Percentiles rank a stretch among this genome's conserved stretches.
phyloP scores from a whole-genome alignment of 2,113 vertebrate genomes.

The Glaucidium brasilianum region DNA sequence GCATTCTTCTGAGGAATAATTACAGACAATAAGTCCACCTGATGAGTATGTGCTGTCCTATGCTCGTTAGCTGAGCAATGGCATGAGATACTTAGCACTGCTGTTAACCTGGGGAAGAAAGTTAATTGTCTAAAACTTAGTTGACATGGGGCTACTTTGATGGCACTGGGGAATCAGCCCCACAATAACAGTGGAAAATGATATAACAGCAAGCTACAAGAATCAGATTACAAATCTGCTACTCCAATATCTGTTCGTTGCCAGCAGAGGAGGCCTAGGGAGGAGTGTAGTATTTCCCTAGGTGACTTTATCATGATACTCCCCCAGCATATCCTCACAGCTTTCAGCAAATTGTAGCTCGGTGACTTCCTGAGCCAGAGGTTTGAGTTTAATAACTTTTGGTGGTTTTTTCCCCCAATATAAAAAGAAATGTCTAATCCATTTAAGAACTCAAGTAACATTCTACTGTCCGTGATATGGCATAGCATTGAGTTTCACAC shows the following conservation, averaged over 20 bases:
- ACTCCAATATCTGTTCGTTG: neutral
- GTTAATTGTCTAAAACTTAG: neutral
- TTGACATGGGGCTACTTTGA: neutral
- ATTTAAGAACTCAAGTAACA: neutral
- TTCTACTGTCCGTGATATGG: neutral
- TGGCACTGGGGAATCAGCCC: neutral
- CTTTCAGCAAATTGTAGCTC: slow-evolving; percentile 51
- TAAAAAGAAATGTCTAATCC: slow-evolving; percentile 23
- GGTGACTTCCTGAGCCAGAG: slow-evolving; percentile 25
- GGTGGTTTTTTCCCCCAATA: neutral
- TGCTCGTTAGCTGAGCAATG: neutral
- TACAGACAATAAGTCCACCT: neutral
- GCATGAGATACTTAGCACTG: neutral
- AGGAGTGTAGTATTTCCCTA: neutral
- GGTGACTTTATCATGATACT: neutral
- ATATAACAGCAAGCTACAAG: neutral
- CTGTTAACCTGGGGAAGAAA: neutral
- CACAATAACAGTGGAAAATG: neutral
- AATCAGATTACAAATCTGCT: neutral
- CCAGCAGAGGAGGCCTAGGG: neutral
- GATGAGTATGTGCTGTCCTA: neutral
- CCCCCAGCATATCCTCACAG: neutral
- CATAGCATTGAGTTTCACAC: neutral
- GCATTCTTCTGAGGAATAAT: neutral
- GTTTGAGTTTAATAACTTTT: slow-evolving; percentile 27